Evolutionary conservation across 2,888 invertebrate species (phyloP).

Genomic region (Tipula confusa): DNA sequence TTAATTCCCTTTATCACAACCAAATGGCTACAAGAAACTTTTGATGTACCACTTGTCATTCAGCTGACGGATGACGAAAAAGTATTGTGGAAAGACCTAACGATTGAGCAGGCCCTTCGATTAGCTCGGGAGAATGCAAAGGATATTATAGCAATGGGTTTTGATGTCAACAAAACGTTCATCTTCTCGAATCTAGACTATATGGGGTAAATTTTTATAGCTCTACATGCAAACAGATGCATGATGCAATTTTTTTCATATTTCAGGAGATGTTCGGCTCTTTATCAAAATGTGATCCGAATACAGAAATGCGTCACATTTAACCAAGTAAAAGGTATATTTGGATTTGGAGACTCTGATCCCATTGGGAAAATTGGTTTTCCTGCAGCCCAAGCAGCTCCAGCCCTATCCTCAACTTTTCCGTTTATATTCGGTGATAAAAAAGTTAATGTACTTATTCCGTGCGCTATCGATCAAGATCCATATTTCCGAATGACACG

Average conservation of each 20-base stretch:
- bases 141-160: conserved; percentile 97
- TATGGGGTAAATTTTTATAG: conserved; percentile 68
- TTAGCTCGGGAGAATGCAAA: conserved; percentile 90
- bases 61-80: conserved; percentile 99
- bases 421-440: conserved; percentile 83
- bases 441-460: conserved; percentile 71
- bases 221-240: background rate
- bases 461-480: conserved; percentile 99
- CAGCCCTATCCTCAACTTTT: conserved; percentile 83
- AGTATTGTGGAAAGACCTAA: conserved; percentile 91
- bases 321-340: conserved; percentile 97
- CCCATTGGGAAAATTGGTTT: conserved; percentile 96
- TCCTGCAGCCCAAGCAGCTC: conserved; percentile 94
- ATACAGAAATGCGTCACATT: conserved; percentile 94
- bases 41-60: conserved; percentile 91
- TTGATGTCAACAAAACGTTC: conserved; percentile 90
- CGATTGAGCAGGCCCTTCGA: conserved; percentile 78
- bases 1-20: conserved; percentile 95
- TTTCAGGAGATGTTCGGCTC: conserved; percentile 75
- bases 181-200: conserved; percentile 93
- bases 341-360: conserved; percentile 95
- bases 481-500: conserved; percentile 99
- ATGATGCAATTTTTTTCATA: conserved; percentile 32
- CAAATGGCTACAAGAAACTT: conserved; percentile 95
- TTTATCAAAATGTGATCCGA: conserved; percentile 88